These are phyloP conservation scores for Engraulis encrasicolus DNA, from an alignment of 2,113 vertebrate species.

Conservation along the genomic window DNA sequence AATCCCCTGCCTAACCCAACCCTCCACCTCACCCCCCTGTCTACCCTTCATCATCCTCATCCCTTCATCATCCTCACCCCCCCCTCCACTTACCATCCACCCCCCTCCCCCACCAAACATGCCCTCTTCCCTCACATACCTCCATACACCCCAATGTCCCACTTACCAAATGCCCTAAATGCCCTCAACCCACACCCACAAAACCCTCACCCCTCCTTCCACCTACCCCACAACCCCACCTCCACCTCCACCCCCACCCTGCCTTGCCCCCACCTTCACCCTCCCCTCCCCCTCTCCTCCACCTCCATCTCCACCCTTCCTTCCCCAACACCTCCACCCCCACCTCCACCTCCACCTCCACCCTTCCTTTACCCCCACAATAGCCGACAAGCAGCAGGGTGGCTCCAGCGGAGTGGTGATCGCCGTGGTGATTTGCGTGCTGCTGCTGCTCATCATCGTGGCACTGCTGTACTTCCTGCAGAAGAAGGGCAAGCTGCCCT, in stretches of 20 bases:
- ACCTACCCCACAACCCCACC: neutral
- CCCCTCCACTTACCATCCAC: slow-evolving; percentile 31
- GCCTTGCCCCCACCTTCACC: too few species aligned
- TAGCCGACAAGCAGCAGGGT: slow-evolving; percentile 78
- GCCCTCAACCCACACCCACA: neutral
- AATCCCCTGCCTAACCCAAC: neutral
- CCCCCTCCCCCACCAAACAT: slow-evolving; percentile 19
- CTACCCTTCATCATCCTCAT: slow-evolving; percentile 3
- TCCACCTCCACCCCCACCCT: slow-evolving; percentile 51
- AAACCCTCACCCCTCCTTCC: neutral
- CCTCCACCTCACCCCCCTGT: slow-evolving; percentile 30
- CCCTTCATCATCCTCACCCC: slow-evolving; percentile 10
- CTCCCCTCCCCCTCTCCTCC: neutral
- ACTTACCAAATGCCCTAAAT: too few species aligned
- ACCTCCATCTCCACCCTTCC: neutral
- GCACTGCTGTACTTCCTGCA: slow-evolving; percentile 83
- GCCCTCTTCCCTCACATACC: slow-evolving; percentile 15
- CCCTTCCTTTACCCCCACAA: slow-evolving; percentile 22
- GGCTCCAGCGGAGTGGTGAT: slow-evolving; percentile 83
- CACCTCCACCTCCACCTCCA: slow-evolving; percentile 14
- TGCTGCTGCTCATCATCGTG: slow-evolving; percentile 85
- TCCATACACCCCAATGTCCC: too few species aligned
- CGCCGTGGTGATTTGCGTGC: slow-evolving; percentile 87
- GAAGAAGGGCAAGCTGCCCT: slow-evolving; percentile 81
- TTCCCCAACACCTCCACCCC: neutral